Conservation (phyloP, 2,797 vertebrate genomes). For the Neosilurus hyrtlii region DNA sequence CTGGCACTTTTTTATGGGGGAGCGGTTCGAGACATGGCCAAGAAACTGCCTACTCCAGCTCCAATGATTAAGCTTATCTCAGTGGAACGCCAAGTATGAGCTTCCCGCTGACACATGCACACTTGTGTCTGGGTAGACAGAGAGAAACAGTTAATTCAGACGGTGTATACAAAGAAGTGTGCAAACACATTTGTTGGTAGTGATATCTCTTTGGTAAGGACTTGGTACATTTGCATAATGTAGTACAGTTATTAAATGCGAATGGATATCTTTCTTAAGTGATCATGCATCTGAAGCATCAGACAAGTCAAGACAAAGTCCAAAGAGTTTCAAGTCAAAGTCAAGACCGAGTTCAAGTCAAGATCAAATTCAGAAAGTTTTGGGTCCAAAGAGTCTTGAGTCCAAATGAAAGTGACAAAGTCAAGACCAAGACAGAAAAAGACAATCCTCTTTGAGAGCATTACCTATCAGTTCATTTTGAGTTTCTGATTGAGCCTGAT, state of each 20-base stretch:
- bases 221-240: not conserved
- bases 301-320: no score
- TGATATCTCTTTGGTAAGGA: not conserved
- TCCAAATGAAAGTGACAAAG: no score
- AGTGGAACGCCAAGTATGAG: slow-evolving; percentile 32
- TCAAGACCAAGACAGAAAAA: no score
- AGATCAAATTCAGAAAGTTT: no score
- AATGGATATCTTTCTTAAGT: not conserved
- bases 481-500: no score
- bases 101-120: slow-evolving; percentile 16
- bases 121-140: slow-evolving; percentile 8
- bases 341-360: no score
- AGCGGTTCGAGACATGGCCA: slow-evolving; percentile 13
- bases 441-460: no score
- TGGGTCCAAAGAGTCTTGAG: no score
- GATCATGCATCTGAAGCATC: no score
- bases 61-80: slow-evolving; percentile 35
- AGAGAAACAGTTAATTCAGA: slow-evolving; percentile 6
- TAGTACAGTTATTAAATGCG: not conserved
- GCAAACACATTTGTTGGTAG: not conserved
- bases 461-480: no score
- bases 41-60: slow-evolving; percentile 9
- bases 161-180: not conserved
- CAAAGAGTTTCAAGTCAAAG: no score
- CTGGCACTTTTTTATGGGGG: slow-evolving; percentile 40